phyloP scores from a whole-genome alignment of 1,140 invertebrate genomes.

The Plectrocnemia conspersa region DNA sequence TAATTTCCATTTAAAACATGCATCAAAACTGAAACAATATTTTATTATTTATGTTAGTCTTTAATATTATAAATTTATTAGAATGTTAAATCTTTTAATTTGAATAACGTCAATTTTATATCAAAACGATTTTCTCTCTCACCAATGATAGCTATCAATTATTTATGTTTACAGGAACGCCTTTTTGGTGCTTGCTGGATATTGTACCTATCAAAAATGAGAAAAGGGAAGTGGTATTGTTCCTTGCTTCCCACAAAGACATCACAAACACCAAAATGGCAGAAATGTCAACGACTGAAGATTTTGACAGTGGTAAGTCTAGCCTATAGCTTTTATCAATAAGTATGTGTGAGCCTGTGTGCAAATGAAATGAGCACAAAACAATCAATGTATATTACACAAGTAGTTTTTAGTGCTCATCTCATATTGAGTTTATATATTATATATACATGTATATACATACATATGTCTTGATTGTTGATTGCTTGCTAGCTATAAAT shows the following conservation, averaged over 20 bases:
- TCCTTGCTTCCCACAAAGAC: conserved; percentile 94
- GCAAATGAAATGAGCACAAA: not conserved
- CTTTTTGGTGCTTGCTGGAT: conserved; percentile 94
- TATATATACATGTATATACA: conserved; percentile 18
- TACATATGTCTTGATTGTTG: too few relatives aligned
- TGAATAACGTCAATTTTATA: too few relatives aligned
- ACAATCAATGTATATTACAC: not conserved
- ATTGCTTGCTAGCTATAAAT: too few relatives aligned
- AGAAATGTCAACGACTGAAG: conserved; percentile 71
- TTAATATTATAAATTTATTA: too few relatives aligned
- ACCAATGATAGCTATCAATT: too few relatives aligned
- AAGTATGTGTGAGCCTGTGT: too few relatives aligned
- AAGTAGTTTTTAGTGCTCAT: not conserved
- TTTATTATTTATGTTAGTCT: too few relatives aligned
- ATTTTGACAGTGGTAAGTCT: conserved; percentile 78
- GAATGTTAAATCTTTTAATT: too few relatives aligned
- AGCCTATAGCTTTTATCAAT: too few relatives aligned
- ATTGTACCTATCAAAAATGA: conserved; percentile 99
- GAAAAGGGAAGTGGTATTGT: conserved; percentile 93
- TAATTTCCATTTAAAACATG: too few relatives aligned
- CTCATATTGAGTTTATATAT: conserved; percentile 12
- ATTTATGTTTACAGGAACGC: conserved; percentile 60
- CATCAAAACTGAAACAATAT: too few relatives aligned
- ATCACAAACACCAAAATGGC: conserved; percentile 87
- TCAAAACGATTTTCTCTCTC: too few relatives aligned